Base-by-base conservation (phyloP, 2,113 vertebrate species). In the Scatophagus argus region DNA sequence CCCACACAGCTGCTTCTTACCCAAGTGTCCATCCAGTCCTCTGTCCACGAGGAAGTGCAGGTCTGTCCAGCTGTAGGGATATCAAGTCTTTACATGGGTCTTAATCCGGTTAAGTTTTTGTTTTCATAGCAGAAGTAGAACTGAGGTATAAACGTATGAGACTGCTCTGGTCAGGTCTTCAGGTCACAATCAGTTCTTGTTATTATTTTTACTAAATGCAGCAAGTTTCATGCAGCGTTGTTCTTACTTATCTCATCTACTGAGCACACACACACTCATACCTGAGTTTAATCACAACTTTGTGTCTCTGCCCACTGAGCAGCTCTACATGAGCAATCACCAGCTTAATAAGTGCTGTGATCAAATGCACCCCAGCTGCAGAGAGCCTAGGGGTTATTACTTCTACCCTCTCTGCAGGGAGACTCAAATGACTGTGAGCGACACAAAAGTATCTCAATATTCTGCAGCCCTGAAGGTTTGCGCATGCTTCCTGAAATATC, bases 1-100 rank as follows among this genome's bases (percentile, higher is more conserved):
- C 23, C 34, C 29, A 27, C 31, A 8, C 43, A 49, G 82, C 74
- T 70, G 58, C 54, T 29, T 70, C 32, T 31, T 11, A 43, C 14
- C 14, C 0, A 32, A 38, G 47, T 66, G 16, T 81, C 17, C 67
- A 14, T 14, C 67, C 64, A 27, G 12, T 29, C 36, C 14, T 54
- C 32, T 16, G 23, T 38, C 12, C 60, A 11, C 67, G 32, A 79
- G n/a, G 12, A 60, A 43, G 43, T 32, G 49, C 77, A 55, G 58
- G 41, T 77, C 52, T 82, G 64, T 85, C 21, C 58, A 64, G 32
- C 38, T 75, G 68, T 47, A 60, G 73, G 65, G 47, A 65, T 38
- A 12, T 8, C 38, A 59, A 71, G 44, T 55, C 27, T 56, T 52
- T 41, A 43, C 34, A 31, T 14, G 17, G 13, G n/a, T 19, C 63